A percentile compares a stretch with the other conserved stretches of the same genome.
Evolutionary conservation across 1,140 invertebrate species (phyloP).

Genomic region (Scaptomyza graminum): DNA sequence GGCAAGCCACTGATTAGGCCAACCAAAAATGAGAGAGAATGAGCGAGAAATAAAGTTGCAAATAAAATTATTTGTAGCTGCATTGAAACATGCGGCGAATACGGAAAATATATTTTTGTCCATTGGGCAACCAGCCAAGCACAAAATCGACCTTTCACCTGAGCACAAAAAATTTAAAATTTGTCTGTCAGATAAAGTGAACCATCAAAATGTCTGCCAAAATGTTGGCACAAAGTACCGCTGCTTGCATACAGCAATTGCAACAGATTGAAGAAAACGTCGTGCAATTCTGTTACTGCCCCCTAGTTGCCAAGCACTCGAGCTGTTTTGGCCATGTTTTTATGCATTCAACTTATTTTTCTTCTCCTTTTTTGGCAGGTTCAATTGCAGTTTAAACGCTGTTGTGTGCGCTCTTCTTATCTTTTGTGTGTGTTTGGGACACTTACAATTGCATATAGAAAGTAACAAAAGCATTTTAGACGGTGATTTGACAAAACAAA

Average conservation of each 20-base stretch:
- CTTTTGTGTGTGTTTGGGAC: background rate
- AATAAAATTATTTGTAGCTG: constrained; percentile 36
- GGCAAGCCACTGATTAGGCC: constrained; percentile 40
- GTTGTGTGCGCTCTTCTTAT: constrained; percentile 16
- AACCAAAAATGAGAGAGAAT: background rate
- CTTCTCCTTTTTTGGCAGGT: constrained; percentile 9
- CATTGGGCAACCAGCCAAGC: constrained; percentile 24
- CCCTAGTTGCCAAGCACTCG: background rate
- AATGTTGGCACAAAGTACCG: constrained; percentile 16
- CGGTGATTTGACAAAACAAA: constrained; percentile 19
- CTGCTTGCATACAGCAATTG: constrained; percentile 11
- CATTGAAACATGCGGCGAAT: constrained; percentile 43
- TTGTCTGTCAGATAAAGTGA: constrained; percentile 28
- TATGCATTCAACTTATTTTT: constrained; percentile 1
- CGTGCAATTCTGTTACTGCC: constrained; percentile 17
- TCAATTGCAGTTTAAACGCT: constrained; percentile 50
- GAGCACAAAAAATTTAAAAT: constrained; percentile 36
- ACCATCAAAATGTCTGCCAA: constrained; percentile 35
- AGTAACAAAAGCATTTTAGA: background rate
- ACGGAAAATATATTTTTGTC: constrained; percentile 25
- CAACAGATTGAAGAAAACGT: constrained; percentile 32
- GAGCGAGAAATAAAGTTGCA: constrained; percentile 6
- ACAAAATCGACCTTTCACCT: constrained; percentile 8
- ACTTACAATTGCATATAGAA: background rate
- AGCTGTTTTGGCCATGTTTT: background rate